Evolutionary conservation across 2,113 vertebrate genomes (phyloP).

Genomic region (Otolemur garnettii): DNA sequence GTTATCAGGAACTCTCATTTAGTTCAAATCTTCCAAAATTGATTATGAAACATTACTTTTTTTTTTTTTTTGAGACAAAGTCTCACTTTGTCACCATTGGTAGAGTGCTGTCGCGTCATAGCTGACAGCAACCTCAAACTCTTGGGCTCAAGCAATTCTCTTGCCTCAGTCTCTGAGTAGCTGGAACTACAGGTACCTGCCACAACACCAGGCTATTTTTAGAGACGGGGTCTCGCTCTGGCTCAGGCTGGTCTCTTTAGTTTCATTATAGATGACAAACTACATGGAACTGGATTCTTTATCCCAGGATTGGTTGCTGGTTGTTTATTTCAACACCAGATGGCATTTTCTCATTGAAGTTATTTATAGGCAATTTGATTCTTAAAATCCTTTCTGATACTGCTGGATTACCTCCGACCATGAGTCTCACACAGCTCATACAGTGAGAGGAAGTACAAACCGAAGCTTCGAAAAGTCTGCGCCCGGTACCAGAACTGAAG

Average conservation of each 20-base stretch:
- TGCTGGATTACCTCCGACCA: background rate
- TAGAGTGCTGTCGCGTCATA: too few relatives aligned
- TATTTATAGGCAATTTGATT: conserved; percentile 58
- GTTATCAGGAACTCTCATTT: background rate
- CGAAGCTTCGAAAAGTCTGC: conserved; percentile 45
- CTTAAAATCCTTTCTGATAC: conserved; percentile 16
- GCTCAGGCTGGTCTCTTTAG: background rate
- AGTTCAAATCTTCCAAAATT: background rate
- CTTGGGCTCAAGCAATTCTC: too few relatives aligned
- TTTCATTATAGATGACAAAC: conserved; percentile 67
- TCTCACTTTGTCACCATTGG: too few relatives aligned
- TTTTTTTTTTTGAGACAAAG: background rate
- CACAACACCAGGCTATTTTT: too few relatives aligned
- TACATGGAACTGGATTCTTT: conserved; percentile 53
- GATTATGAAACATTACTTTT: conserved; percentile 40
- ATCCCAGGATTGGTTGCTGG: conserved; percentile 34
- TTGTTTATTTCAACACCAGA: conserved; percentile 68
- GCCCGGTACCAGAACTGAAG: background rate
- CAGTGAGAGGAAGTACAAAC: background rate
- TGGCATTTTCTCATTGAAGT: conserved; percentile 65
- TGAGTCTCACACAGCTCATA: background rate
- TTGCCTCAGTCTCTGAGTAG: too few relatives aligned
- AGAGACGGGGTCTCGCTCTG: too few relatives aligned
- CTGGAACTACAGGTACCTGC: too few relatives aligned
- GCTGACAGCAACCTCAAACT: too few relatives aligned